Evolutionary conservation across 2,797 vertebrate genomes (phyloP).

Genomic region (Pseudomugil tenellus): DNA sequence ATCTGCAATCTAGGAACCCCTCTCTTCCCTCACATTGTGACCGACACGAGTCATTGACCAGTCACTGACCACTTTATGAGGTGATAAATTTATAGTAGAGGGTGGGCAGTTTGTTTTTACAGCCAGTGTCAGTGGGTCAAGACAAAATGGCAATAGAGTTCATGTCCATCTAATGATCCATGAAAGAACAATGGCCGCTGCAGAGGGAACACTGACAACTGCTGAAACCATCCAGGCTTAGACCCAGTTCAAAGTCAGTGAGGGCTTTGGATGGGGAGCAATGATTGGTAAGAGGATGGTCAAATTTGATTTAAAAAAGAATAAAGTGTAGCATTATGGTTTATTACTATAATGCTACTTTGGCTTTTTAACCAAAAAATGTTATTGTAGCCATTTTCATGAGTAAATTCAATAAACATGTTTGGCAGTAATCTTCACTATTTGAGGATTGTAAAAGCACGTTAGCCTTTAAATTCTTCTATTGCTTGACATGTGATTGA

Average conservation of each 20-base stretch:
- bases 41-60: slow-evolving; percentile 71
- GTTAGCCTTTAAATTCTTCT: too few relatives aligned
- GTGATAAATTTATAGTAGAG: slow-evolving; percentile 85
- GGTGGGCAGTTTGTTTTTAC: slow-evolving; percentile 80
- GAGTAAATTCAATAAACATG: not conserved
- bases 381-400: not conserved
- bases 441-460: not conserved
- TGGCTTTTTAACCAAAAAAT: too few relatives aligned
- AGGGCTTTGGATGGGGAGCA: not conserved
- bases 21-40: slow-evolving; percentile 31
- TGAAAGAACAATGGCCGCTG: slow-evolving; percentile 77
- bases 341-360: too few relatives aligned
- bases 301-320: not conserved
- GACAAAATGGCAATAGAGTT: slow-evolving; percentile 81
- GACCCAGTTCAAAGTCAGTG: slow-evolving; percentile 25
- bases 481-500: not conserved
- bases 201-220: slow-evolving; percentile 46
- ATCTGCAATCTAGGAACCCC: slow-evolving; percentile 20
- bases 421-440: not conserved
- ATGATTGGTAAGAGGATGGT: not conserved
- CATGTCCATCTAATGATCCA: slow-evolving; percentile 85
- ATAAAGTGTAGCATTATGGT: not conserved
- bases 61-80: slow-evolving; percentile 80
- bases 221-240: slow-evolving; percentile 16
- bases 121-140: slow-evolving; percentile 78